Evolutionary conservation across 2,113 vertebrate species (phyloP).

Genomic region (Thymallus thymallus): DNA sequence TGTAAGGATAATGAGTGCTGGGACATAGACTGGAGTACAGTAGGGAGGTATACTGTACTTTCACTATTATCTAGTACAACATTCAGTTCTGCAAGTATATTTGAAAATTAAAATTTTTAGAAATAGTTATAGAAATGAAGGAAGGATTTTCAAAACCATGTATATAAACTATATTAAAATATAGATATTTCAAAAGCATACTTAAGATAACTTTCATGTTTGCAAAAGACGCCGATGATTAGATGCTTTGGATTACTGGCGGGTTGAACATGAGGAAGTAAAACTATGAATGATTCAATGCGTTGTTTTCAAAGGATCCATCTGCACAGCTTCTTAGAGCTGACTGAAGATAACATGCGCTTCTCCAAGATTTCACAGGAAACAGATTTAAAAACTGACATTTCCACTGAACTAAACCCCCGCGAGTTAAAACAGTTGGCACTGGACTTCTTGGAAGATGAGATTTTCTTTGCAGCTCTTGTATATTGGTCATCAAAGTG

Average conservation of each 20-base stretch:
- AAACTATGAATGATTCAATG: too few relatives aligned
- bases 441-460: slow-evolving; percentile 28
- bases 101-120: too few relatives aligned
- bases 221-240: too few relatives aligned
- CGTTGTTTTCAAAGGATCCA: too few relatives aligned
- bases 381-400: slow-evolving; percentile 47
- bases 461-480: slow-evolving; percentile 45
- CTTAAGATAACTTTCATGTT: neutral
- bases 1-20: slow-evolving; percentile 68
- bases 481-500: slow-evolving; percentile 45
- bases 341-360: neutral
- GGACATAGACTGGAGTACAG: slow-evolving; percentile 37
- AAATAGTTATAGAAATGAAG: too few relatives aligned
- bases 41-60: slow-evolving; percentile 14
- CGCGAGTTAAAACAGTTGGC: slow-evolving; percentile 44
- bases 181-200: neutral
- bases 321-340: neutral
- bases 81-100: neutral
- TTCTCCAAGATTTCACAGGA: slow-evolving; percentile 21
- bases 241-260: too few relatives aligned
- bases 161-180: neutral
- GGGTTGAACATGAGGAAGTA: too few relatives aligned
- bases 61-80: neutral
- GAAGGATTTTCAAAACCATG: too few relatives aligned
- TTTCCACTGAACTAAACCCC: slow-evolving; percentile 20